Evolutionary conservation across 2,888 invertebrate species (phyloP).

Genomic region (Bombyx huttoni): DNA sequence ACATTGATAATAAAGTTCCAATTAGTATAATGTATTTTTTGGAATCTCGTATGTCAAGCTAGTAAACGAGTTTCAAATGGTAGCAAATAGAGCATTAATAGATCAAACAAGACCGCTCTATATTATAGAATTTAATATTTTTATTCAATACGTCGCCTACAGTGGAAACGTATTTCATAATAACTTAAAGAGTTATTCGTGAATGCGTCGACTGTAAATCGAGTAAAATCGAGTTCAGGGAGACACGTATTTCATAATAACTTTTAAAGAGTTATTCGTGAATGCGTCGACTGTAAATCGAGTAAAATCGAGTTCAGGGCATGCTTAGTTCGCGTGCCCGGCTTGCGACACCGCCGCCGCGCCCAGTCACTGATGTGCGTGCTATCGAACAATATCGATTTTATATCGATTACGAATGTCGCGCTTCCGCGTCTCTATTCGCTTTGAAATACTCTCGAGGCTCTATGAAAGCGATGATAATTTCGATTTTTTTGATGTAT

Average conservation of each 20-base stretch:
- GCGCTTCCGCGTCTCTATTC: slow-evolving; percentile 30
- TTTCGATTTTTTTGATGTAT: no score
- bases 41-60: no score
- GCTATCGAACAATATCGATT: slow-evolving; percentile 39
- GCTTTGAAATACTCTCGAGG: background rate
- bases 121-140: background rate
- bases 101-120: no score
- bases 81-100: no score
- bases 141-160: background rate
- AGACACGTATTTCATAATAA: background rate
- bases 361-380: slow-evolving; percentile 52
- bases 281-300: slow-evolving; percentile 11
- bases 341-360: slow-evolving; percentile 47
- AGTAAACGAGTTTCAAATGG: no score
- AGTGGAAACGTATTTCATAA: background rate
- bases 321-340: slow-evolving; percentile 48
- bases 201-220: slow-evolving; percentile 11
- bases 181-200: background rate
- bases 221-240: slow-evolving; percentile 7
- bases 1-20: no score
- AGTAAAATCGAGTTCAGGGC: slow-evolving; percentile 9
- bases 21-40: no score
- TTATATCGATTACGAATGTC: slow-evolving; percentile 18
- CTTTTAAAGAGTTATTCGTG: background rate
- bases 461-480: no score